phyloP scores from a whole-genome alignment of 2,113 vertebrate genomes.

The Rhynchopsitta pachyrhyncha region DNA sequence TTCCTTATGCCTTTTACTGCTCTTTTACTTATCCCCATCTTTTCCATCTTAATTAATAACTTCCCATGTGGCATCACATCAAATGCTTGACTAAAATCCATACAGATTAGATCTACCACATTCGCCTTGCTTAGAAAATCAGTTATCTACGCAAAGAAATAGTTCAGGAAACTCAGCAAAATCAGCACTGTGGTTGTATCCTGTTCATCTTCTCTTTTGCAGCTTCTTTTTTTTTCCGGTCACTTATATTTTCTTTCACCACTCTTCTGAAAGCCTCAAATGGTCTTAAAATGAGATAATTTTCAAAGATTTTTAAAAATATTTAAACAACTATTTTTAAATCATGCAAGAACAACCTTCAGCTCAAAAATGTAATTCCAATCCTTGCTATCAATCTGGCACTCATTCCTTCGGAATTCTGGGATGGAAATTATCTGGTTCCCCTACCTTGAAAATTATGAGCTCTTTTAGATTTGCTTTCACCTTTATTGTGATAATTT shows the following conservation, averaged over 20 bases:
- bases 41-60: conserved; percentile 51
- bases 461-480: not conserved
- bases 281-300: not conserved
- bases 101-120: conserved; percentile 15
- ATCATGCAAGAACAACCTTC: not conserved
- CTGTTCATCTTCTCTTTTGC: not conserved
- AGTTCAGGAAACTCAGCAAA: not conserved
- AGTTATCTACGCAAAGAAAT: not conserved
- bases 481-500: not conserved
- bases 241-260: not conserved
- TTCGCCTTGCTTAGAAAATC: conserved; percentile 21
- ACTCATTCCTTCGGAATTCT: not conserved
- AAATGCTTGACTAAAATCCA: conserved; percentile 44
- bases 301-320: not conserved
- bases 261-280: not conserved
- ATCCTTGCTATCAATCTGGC: not conserved
- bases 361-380: not conserved
- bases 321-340: not conserved
- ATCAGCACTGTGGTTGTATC: not conserved
- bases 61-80: conserved; percentile 46
- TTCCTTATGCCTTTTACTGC: not conserved
- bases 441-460: not conserved
- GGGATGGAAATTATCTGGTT: not conserved
- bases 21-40: conserved; percentile 43
- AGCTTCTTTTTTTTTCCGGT: not conserved